These are phyloP conservation scores for Mirza zaza DNA, from an alignment of 2,113 vertebrate genomes.

Conservation along the genomic window DNA sequence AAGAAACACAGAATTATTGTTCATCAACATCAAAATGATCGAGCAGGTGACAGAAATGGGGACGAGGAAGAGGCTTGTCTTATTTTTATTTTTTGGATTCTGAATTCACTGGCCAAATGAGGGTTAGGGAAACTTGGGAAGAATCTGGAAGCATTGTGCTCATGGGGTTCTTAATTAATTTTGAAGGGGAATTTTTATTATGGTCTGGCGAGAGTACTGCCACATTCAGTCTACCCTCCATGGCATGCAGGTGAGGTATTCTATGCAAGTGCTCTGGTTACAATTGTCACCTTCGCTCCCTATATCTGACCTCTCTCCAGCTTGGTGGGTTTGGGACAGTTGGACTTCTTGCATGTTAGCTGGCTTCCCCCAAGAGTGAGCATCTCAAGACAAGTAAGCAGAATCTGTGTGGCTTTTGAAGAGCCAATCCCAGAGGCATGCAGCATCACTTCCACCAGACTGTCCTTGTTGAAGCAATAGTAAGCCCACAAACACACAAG, in stretches of 20 bases:
- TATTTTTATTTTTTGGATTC: conserved; percentile 40
- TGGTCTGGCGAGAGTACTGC: conserved; percentile 13
- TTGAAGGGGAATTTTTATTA: conserved; percentile 42
- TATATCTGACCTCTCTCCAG: not conserved
- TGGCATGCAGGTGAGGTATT: not conserved
- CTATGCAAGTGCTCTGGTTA: not conserved
- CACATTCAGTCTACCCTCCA: too few species aligned
- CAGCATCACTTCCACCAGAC: not conserved
- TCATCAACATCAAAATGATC: conserved; percentile 56
- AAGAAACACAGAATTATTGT: conserved; percentile 54
- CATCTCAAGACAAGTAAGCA: not conserved
- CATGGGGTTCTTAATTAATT: conserved; percentile 60
- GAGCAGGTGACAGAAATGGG: not conserved
- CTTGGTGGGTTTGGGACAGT: not conserved
- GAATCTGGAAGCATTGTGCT: conserved; percentile 33
- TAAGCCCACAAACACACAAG: not conserved
- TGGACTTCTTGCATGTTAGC: not conserved
- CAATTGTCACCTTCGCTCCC: not conserved
- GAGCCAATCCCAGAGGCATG: not conserved
- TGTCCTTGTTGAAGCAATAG: not conserved
- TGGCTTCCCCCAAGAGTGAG: not conserved
- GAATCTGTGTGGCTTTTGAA: not conserved
- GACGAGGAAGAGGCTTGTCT: conserved; percentile 31
- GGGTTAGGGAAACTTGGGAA: conserved; percentile 49
- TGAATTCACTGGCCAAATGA: conserved; percentile 64